Percentiles rank a stretch among this genome's conserved stretches.
Conservation (phyloP, 1,140 invertebrate species). For the Aporrectodea caliginosa region DNA sequence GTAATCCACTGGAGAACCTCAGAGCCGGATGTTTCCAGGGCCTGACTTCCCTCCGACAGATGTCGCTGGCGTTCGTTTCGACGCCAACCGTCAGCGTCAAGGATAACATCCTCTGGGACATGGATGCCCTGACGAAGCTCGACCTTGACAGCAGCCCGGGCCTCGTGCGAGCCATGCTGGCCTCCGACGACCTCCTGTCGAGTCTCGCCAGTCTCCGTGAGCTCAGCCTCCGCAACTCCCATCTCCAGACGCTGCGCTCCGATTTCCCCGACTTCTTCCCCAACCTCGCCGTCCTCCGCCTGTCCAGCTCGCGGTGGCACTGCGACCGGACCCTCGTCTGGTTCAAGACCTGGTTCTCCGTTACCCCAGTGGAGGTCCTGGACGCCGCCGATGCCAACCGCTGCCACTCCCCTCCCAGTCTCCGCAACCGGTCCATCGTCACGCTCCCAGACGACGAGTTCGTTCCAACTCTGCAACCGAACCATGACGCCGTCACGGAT, state of each 20-base stretch:
- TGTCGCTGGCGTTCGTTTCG: conserved; percentile 67
- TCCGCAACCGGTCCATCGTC: background rate
- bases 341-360: conserved; percentile 47
- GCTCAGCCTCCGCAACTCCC: conserved; percentile 64
- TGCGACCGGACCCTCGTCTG: conserved; percentile 48
- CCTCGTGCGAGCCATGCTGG: conserved; percentile 66
- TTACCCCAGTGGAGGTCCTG: background rate
- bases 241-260: conserved; percentile 62
- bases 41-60: conserved; percentile 62
- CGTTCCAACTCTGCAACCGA: background rate
- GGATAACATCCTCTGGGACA: conserved; percentile 23
- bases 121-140: conserved; percentile 48
- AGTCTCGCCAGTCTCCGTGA: conserved; percentile 61
- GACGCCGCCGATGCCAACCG: background rate
- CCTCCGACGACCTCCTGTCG: conserved; percentile 63
- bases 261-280: conserved; percentile 69
- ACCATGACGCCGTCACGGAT: too few species aligned
- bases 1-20: conserved; percentile 68
- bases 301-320: conserved; percentile 54
- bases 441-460: background rate
- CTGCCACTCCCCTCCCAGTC: background rate
- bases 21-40: conserved; percentile 66
- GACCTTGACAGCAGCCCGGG: conserved; percentile 70
- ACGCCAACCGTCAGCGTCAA: conserved; percentile 50
- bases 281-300: conserved; percentile 58